Evolutionary conservation across 1,140 invertebrate genomes (phyloP).

Genomic region (Drosophila sucinea): DNA sequence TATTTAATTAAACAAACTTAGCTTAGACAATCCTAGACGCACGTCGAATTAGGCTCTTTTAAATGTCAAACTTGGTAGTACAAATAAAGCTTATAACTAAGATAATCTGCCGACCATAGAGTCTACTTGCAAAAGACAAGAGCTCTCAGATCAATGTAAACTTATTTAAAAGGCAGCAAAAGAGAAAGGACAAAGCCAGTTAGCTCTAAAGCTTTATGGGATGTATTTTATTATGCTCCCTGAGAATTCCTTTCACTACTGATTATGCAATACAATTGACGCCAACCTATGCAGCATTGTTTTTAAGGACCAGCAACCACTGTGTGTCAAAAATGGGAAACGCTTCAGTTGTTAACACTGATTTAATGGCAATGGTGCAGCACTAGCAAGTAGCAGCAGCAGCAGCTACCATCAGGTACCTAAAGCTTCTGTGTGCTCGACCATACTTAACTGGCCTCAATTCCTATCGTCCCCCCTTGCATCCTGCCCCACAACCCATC

Average conservation of each 20-base stretch:
- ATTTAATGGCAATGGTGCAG: constrained; percentile 70
- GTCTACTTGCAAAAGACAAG: too few species aligned
- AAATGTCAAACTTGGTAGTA: too few species aligned
- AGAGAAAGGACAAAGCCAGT: too few species aligned
- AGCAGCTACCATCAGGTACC: constrained; percentile 36
- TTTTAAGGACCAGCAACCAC: constrained; percentile 25
- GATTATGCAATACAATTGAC: not conserved
- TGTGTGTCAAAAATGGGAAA: constrained; percentile 50
- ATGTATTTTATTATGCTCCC: too few species aligned
- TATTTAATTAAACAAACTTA: constrained; percentile 1
- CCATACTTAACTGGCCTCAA: constrained; percentile 39
- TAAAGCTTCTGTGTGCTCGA: constrained; percentile 36
- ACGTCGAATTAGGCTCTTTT: too few species aligned
- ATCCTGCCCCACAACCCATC: not conserved
- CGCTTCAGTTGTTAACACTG: constrained; percentile 75
- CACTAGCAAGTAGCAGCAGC: not conserved
- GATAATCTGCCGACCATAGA: too few species aligned
- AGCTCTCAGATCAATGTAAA: too few species aligned
- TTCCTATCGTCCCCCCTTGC: not conserved
- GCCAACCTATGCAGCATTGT: not conserved
- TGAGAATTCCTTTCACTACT: too few species aligned
- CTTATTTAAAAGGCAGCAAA: too few species aligned
- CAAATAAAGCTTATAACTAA: too few species aligned
- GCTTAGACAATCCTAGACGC: not conserved
- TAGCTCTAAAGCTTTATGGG: too few species aligned